Percentiles rank a stretch among this genome's conserved stretches.
These are phyloP conservation scores for Heliothis subflexa DNA, from an alignment of 1,140 invertebrate species.

Conservation along the genomic window DNA sequence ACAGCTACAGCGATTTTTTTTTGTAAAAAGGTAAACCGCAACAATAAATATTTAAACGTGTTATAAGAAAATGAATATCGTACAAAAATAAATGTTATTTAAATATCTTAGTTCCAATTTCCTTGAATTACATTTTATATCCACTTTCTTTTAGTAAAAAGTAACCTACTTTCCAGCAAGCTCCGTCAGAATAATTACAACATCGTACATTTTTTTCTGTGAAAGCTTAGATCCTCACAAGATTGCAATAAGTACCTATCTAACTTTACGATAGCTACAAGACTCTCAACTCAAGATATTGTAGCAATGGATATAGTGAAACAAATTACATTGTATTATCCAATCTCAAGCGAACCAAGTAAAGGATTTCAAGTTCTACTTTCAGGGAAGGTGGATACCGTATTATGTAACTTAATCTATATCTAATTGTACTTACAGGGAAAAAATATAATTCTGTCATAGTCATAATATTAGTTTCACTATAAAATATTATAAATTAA, in stretches of 20 bases:
- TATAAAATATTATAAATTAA: too few relatives aligned
- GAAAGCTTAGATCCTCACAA: constrained; percentile 11
- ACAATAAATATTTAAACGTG: background rate
- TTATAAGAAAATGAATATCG: too few relatives aligned
- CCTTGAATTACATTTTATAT: too few relatives aligned
- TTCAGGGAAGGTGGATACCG: constrained; percentile 23
- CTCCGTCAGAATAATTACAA: background rate
- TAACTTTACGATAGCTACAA: constrained; percentile 13
- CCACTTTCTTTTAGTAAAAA: background rate
- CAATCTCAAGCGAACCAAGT: constrained; percentile 5
- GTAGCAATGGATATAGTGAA: constrained; percentile 24
- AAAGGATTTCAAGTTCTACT: constrained; percentile 28
- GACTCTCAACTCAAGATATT: constrained; percentile 2
- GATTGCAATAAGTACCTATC: constrained; percentile 6
- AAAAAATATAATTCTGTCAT: background rate
- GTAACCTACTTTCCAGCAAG: constrained; percentile 1
- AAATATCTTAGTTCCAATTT: background rate
- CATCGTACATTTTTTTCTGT: constrained; percentile 5
- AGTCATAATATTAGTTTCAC: too few relatives aligned
- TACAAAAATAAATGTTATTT: too few relatives aligned
- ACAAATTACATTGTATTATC: constrained; percentile 43
- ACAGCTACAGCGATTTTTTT: too few relatives aligned
- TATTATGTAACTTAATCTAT: constrained; percentile 9
- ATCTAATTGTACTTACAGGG: background rate
- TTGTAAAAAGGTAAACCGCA: background rate